These are phyloP conservation scores for Steinernema feltiae DNA, from an alignment of 1,140 invertebrate species.

Conservation along the genomic window DNA sequence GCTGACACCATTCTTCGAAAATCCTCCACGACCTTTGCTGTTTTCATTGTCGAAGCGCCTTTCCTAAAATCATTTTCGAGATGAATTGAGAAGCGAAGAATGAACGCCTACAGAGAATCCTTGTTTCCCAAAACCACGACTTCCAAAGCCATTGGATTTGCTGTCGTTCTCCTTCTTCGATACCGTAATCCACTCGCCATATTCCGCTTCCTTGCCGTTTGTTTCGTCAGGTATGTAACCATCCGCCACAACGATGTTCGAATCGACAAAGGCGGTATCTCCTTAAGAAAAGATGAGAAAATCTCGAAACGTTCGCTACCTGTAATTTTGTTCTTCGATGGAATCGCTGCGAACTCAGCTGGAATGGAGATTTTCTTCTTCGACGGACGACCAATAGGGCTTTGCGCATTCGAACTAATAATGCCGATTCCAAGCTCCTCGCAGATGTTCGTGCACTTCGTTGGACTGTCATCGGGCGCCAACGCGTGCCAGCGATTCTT, in stretches of 20 bases:
- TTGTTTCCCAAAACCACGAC: neutral
- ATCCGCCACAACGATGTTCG: neutral
- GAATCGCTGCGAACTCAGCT: too few species aligned
- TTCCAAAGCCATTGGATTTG: neutral
- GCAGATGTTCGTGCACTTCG: neutral
- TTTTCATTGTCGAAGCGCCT: neutral
- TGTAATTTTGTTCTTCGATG: too few species aligned
- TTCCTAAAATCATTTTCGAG: neutral
- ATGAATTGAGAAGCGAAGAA: neutral
- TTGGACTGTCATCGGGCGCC: neutral
- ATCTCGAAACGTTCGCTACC: too few species aligned
- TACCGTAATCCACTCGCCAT: neutral
- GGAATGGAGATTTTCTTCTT: neutral
- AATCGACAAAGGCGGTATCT: neutral
- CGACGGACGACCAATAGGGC: neutral
- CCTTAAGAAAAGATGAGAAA: too few species aligned
- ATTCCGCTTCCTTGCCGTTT: neutral
- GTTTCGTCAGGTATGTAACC: neutral
- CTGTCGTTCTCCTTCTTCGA: neutral
- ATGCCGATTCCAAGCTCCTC: neutral
- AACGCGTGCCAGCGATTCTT: constrained; percentile 5
- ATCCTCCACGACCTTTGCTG: neutral
- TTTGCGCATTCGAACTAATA: neutral
- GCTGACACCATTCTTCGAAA: neutral
- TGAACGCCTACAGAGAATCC: neutral